Percentiles rank a stretch among this genome's conserved stretches.
phyloP scores from a whole-genome alignment of 2,797 vertebrate species.

The Labeo calbasu region DNA sequence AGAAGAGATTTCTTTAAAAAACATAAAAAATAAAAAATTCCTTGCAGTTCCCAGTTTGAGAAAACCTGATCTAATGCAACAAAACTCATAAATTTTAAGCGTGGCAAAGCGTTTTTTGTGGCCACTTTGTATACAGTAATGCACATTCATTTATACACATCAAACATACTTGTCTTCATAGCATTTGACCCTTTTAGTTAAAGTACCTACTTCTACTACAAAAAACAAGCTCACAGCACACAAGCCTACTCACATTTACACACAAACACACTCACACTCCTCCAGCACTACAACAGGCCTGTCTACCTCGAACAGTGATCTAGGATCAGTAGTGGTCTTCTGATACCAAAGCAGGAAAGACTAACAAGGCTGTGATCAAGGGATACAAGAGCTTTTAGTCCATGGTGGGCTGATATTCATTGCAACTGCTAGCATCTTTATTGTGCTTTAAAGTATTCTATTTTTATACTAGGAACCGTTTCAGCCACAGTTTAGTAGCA shows the following conservation, averaged over 20 bases:
- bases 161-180: background rate
- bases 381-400: background rate
- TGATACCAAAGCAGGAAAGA: background rate
- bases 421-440: no score
- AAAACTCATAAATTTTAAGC: background rate
- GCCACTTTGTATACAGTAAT: background rate
- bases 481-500: constrained; percentile 15
- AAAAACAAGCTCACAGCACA: background rate
- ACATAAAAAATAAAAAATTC: no score
- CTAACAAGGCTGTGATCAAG: constrained; percentile 3
- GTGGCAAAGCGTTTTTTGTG: background rate
- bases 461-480: background rate
- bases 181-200: background rate
- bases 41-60: background rate
- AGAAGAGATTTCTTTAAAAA: no score
- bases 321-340: constrained; percentile 4
- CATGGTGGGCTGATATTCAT: background rate
- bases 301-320: background rate
- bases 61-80: background rate
- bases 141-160: background rate
- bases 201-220: background rate
- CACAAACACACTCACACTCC: background rate
- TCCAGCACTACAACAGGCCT: background rate
- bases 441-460: background rate
- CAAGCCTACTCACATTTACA: background rate